Base-by-base conservation (phyloP, 2,113 vertebrate species). In the Centropus unirufus region DNA sequence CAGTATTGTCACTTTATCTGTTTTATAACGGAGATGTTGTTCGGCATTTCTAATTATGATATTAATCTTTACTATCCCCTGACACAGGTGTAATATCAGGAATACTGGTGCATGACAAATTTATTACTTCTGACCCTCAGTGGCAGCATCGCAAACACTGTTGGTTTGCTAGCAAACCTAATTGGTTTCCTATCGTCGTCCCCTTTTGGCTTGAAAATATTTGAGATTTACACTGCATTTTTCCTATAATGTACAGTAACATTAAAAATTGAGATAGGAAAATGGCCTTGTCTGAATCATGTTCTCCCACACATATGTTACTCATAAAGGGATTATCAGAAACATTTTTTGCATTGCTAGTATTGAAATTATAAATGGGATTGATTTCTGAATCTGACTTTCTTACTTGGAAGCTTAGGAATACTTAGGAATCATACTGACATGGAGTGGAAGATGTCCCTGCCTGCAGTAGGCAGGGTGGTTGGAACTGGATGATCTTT, bases 21-120 rank as follows among this genome's bases (percentile, higher is more conserved):
- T 73, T 84, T 95, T 87, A 36, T 66, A 87, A 49, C 67, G 55
- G 86, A 92, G 92, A 27, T 87, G 32, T 76, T 97, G 63, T 66
- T 75, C 72, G 77, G 40, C 55, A 51, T 95, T 88, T 94, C 70
- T 96, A 92, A 97, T 97, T 96, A 90, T 7, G 46, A 52, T 93
- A 96, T 96, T 97, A 95, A 96, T 97, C 93, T 97, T 97, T 73
- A 72, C 87, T 94, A 87, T 83, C 66, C 55, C 87, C 80, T 94
- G 87, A 93, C 83, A 83, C 78, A 94, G 29, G 73, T 92, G 57
- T 95, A 88, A 78, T 78, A 86, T 64, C 78, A 85, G 68, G 63
- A 74, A 92, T 77, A 55, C 58, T 55, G 83, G 58, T 66, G 95
- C 92, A 59, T 96, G 94, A 86, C 88, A 94, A 90, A 91, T 90